phyloP scores from a whole-genome alignment of 2,113 vertebrate genomes.

The Phrynosoma platyrhinos region DNA sequence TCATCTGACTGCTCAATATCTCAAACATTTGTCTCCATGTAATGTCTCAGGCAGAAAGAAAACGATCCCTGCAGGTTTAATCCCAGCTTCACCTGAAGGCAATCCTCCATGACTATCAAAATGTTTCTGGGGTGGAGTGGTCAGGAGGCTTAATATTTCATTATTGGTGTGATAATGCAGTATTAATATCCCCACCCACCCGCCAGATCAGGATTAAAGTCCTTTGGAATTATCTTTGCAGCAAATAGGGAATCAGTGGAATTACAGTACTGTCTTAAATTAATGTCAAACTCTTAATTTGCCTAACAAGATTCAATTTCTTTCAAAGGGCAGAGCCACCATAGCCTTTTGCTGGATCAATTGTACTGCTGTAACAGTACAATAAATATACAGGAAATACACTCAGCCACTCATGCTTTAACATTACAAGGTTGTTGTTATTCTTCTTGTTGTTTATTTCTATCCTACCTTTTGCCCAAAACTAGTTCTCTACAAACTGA shows the following conservation, averaged over 20 bases:
- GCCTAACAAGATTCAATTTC: not conserved
- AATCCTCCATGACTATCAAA: not conserved
- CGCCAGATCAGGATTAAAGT: not conserved
- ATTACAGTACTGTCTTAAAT: not conserved
- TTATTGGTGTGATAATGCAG: not conserved
- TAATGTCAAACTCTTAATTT: not conserved
- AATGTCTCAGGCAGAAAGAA: not conserved
- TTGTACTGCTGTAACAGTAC: not conserved
- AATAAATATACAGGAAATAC: not conserved
- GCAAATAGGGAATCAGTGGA: not conserved
- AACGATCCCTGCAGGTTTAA: not conserved
- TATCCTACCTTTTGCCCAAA: too few species aligned
- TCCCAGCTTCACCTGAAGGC: not conserved
- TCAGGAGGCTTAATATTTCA: not conserved
- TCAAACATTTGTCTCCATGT: not conserved
- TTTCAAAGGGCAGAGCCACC: not conserved
- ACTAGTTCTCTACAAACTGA: not conserved
- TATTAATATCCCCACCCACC: not conserved
- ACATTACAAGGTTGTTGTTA: too few species aligned
- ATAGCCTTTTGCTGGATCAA: not conserved
- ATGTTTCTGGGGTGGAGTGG: too few species aligned
- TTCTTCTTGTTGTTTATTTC: too few species aligned
- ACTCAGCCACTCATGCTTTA: too few species aligned
- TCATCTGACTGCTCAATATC: not conserved
- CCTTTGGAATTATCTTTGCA: not conserved